Percentiles rank a stretch among this genome's conserved stretches.
These are phyloP conservation scores for Spizaetus ornatus DNA, from an alignment of 2,113 vertebrate genomes.

Conservation along the genomic window DNA sequence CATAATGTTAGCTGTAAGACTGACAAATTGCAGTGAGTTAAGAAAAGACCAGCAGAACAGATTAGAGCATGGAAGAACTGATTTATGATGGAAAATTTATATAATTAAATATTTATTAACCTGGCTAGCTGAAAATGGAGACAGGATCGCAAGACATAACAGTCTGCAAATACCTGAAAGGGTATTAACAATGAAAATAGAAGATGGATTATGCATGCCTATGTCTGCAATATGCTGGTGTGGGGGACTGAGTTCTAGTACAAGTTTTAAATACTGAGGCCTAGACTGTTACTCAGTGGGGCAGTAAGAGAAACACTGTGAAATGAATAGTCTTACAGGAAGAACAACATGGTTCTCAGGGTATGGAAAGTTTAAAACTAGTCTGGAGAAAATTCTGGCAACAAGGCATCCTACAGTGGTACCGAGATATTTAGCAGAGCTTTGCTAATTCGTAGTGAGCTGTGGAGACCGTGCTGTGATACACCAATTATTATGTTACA, in stretches of 20 bases:
- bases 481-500: not conserved
- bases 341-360: not conserved
- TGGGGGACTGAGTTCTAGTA: not conserved
- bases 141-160: not conserved
- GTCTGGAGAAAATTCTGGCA: not conserved
- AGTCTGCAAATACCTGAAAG: not conserved
- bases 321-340: not conserved
- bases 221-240: not conserved
- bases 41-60: slow-evolving; percentile 7
- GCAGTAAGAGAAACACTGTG: not conserved
- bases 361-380: not conserved
- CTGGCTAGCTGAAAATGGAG: not conserved
- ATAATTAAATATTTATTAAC: slow-evolving; percentile 37
- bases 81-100: slow-evolving; percentile 9
- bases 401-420: not conserved
- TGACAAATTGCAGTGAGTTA: slow-evolving; percentile 16
- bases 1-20: slow-evolving; percentile 11
- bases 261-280: not conserved
- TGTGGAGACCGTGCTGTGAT: not conserved
- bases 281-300: not conserved
- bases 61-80: not conserved
- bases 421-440: not conserved
- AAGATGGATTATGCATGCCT: not conserved
- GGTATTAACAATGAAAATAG: not conserved
- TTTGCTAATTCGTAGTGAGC: not conserved